Percentiles rank a stretch among this genome's conserved stretches.
phyloP scores from a whole-genome alignment of 2,888 invertebrate species.

The Eilema depressum region DNA sequence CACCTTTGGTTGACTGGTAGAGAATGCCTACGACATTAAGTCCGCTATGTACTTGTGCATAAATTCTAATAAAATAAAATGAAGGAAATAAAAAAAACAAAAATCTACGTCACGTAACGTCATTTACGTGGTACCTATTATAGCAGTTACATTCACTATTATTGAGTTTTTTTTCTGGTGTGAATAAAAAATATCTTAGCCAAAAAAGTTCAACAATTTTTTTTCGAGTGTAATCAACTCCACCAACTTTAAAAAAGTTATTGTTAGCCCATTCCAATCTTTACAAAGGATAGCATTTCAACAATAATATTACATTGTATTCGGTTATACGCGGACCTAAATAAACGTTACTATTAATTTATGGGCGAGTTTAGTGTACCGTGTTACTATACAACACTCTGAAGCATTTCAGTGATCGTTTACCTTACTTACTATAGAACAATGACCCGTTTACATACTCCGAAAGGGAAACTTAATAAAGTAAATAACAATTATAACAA shows the following conservation, averaged over 20 bases:
- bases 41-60: no score
- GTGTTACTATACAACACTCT: neutral
- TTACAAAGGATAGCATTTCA: neutral
- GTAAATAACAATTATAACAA: neutral
- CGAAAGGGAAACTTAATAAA: neutral
- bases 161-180: neutral
- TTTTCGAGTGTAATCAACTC: neutral
- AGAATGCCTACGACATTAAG: no score
- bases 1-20: no score
- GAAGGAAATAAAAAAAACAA: no score
- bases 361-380: neutral
- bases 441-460: neutral
- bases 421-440: neutral
- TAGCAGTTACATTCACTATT: no score
- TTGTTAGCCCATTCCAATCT: neutral
- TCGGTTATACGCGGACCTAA: neutral
- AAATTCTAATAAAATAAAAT: no score
- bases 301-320: neutral
- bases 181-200: neutral
- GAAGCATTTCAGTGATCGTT: neutral
- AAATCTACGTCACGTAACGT: no score
- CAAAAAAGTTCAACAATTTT: neutral
- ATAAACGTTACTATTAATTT: conserved; percentile 1
- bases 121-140: no score
- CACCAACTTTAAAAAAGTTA: neutral